Conservation (phyloP, 2,888 invertebrate genomes). For the Platynereis dumerilii region DNA sequence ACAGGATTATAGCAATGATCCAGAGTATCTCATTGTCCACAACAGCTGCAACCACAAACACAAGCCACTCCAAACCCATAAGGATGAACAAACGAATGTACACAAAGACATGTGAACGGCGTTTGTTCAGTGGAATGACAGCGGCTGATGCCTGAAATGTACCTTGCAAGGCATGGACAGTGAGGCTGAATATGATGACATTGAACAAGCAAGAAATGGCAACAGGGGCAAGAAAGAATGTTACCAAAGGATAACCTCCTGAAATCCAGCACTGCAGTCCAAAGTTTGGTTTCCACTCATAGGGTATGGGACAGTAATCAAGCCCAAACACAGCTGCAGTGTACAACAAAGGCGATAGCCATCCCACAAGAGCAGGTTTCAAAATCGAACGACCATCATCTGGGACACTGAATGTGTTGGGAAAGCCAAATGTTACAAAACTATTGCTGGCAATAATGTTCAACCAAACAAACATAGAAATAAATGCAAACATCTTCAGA, state of each 20-base stretch:
- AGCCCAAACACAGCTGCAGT: background rate
- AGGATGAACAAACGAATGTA: constrained; percentile 4
- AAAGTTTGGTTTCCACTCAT: background rate
- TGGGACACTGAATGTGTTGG: background rate
- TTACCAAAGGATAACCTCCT: background rate
- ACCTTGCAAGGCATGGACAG: background rate
- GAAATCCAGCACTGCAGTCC: background rate
- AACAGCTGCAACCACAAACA: background rate
- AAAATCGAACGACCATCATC: background rate
- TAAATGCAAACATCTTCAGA: background rate
- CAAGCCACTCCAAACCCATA: background rate
- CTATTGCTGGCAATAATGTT: background rate
- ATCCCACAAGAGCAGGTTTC: background rate
- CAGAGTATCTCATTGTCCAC: background rate
- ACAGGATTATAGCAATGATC: background rate
- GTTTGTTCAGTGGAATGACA: background rate
- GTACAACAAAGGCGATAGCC: background rate
- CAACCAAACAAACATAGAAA: background rate
- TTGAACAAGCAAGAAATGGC: background rate
- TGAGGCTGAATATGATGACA: background rate
- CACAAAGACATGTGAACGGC: background rate
- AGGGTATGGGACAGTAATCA: background rate
- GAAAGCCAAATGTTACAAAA: background rate
- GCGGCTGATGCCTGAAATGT: background rate
- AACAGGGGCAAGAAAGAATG: background rate